Conservation (phyloP, 2,113 vertebrate genomes). For the Heteronetta atricapilla region DNA sequence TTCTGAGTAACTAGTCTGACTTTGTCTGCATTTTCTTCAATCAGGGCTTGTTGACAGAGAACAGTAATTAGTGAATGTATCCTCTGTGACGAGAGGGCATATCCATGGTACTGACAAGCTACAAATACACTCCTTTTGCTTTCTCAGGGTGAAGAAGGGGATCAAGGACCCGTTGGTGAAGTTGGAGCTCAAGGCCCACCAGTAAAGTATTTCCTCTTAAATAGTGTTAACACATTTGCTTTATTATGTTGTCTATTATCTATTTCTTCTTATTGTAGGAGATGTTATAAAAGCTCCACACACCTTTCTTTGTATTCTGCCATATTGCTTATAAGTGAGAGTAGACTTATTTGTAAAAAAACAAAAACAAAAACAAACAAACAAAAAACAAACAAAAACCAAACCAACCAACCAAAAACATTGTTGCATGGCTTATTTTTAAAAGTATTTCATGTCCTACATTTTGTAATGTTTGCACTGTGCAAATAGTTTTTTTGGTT, state of each 20-base stretch:
- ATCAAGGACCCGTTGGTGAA: constrained; percentile 88
- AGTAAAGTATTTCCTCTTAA: constrained; percentile 80
- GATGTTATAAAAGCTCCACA: background rate
- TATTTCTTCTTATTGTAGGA: background rate
- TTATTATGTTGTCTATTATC: background rate
- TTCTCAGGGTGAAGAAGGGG: constrained; percentile 92
- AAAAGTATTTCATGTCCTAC: background rate
- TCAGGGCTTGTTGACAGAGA: background rate
- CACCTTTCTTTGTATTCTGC: background rate
- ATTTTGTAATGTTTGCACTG: background rate
- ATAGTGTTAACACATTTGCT: background rate
- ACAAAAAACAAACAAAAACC: too few relatives aligned
- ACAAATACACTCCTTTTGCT: background rate
- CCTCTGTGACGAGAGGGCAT: background rate
- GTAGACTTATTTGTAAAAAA: background rate
- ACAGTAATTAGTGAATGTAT: background rate
- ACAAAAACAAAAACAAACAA: too few relatives aligned
- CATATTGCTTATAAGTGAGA: background rate
- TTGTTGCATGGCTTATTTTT: background rate
- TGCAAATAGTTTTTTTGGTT: background rate
- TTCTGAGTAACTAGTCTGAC: background rate
- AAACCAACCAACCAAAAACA: too few relatives aligned
- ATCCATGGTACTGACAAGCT: background rate
- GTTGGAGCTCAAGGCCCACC: constrained; percentile 89
- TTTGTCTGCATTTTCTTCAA: background rate